phyloP scores from a whole-genome alignment of 1,140 invertebrate species.

The Linepithema humile region DNA sequence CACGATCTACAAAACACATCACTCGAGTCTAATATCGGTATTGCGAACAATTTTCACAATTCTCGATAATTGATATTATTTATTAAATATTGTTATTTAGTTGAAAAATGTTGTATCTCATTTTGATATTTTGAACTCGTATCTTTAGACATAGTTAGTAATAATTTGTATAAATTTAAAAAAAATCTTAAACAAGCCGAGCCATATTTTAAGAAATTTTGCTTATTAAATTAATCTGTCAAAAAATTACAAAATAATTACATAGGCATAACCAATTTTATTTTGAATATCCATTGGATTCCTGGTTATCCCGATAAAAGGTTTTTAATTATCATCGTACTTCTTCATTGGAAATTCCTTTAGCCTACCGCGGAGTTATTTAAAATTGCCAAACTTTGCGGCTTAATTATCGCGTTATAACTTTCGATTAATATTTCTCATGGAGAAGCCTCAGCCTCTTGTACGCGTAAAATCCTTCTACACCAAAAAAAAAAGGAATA shows the following conservation, averaged over 20 bases:
- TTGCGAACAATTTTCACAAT: neutral
- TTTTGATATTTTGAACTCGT: neutral
- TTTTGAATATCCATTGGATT: neutral
- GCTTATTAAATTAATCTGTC: neutral
- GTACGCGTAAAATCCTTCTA: neutral
- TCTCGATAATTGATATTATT: neutral
- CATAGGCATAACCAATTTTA: neutral
- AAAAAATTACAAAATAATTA: neutral
- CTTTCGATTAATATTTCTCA: conserved; percentile 43
- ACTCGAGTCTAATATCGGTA: neutral
- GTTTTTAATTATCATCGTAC: conserved; percentile 27
- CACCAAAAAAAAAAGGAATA: neutral
- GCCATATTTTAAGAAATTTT: neutral
- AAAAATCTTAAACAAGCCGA: neutral
- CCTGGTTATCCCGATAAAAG: neutral
- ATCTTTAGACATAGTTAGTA: neutral
- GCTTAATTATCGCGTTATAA: conserved; percentile 48
- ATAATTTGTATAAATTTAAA: neutral
- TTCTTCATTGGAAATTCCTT: conserved; percentile 20
- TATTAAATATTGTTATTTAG: neutral
- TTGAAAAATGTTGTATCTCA: neutral
- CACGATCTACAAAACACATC: neutral
- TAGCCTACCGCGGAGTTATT: conserved; percentile 29
- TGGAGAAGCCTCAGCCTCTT: neutral
- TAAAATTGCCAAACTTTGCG: conserved; percentile 44